Evolutionary conservation across 2,113 vertebrate species (phyloP), one percentile per base, ranked within the genome.

Genomic region (Vulpes ferrilata): DNA sequence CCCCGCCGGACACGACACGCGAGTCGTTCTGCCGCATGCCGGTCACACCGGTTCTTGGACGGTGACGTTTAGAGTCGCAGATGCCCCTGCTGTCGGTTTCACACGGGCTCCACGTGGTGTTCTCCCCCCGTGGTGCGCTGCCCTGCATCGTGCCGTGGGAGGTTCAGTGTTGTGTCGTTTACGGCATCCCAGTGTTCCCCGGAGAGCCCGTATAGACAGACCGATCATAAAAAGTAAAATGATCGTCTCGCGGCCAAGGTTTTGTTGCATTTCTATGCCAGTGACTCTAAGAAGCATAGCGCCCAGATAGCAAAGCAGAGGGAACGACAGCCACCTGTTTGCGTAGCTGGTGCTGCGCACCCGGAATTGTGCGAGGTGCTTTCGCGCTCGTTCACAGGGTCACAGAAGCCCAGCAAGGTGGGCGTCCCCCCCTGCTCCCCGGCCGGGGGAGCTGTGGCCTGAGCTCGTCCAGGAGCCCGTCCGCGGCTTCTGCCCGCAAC

Each of bases 401-500:
- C 5, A 8, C 64, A 27, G 30, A 85, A 81, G 17, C 60, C 60
- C 57, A 19, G 30, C 12, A 15, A 25, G 35, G 4, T 1, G 22
- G 48, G 43, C 43, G 5, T 6, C 10, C n/a, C 20, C 43, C 32
- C 59, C 8, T 4, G 0, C 22, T 57, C 74, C n/a, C 15, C 25
- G 3, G 7, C 19, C 0, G 2, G 38, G 22, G 23, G 73, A 85
- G 17, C 11, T 7, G 27, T 35, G 43, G 76, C 27, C 48, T 7
- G 16, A 5, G 3, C 2, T 3, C 30, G 1, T 27, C 12, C 7
- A 43, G 35, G 7, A 7, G 23, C 81, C 3, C 1, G 1, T 0
- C 23, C 2, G 0, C 3, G 38, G n/a, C 38, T 32, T 65, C 6
- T 57, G 12, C 22, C 10, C 11, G 3, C 23, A 25, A 1, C 9